Evolutionary conservation across 1,140 invertebrate genomes (phyloP).

Genomic region (Oncopeltus fasciatus): DNA sequence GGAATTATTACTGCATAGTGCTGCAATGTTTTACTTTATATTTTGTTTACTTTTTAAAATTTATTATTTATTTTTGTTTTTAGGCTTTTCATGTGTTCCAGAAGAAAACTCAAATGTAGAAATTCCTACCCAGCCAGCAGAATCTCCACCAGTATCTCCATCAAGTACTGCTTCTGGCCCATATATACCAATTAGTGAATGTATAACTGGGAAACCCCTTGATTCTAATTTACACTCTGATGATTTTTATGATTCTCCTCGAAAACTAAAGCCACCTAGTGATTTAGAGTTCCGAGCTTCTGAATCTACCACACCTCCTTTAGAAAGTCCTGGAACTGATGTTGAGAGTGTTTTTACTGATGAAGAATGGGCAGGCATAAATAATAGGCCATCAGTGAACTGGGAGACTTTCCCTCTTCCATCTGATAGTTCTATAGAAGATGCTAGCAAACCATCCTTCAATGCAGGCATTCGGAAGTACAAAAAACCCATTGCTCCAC

Average conservation of each 20-base stretch:
- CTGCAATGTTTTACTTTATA: not conserved
- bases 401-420: slow-evolving; percentile 41
- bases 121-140: slow-evolving; percentile 24
- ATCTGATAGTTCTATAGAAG: slow-evolving; percentile 38
- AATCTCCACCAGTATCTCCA: slow-evolving; percentile 43
- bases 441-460: slow-evolving; percentile 27
- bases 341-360: slow-evolving; percentile 43
- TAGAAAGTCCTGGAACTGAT: slow-evolving; percentile 38
- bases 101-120: slow-evolving; percentile 19
- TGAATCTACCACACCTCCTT: slow-evolving; percentile 28
- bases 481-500: slow-evolving; percentile 37
- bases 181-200: slow-evolving; percentile 76
- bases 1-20: not conserved
- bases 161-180: slow-evolving; percentile 47
- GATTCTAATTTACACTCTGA: slow-evolving; percentile 12
- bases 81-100: slow-evolving; percentile 20
- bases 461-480: slow-evolving; percentile 39
- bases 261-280: slow-evolving; percentile 28
- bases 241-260: slow-evolving; percentile 38
- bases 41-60: not conserved
- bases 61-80: slow-evolving; percentile 16
- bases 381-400: slow-evolving; percentile 30
- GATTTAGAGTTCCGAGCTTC: slow-evolving; percentile 22
- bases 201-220: slow-evolving; percentile 63
- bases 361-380: slow-evolving; percentile 34